A percentile compares a stretch with the other conserved stretches of the same genome.
These are phyloP conservation scores for Acromyrmex charruanus DNA, from an alignment of 1,140 invertebrate genomes.

Conservation along the genomic window DNA sequence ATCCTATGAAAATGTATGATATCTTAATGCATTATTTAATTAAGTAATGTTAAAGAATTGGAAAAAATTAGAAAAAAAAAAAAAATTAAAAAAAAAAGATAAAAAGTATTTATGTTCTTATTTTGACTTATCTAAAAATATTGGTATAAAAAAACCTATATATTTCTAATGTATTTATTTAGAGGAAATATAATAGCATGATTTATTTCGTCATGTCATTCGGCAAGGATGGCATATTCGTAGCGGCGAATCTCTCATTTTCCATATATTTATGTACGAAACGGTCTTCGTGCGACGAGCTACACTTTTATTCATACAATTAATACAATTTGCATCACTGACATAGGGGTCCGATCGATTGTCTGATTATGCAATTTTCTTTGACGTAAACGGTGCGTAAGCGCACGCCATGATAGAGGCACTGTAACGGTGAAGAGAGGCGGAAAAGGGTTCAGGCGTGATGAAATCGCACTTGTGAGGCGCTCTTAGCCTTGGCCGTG, in stretches of 20 bases:
- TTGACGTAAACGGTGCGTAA: slow-evolving; percentile 1
- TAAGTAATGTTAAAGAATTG: background rate
- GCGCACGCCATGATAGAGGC: background rate
- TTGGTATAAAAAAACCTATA: background rate
- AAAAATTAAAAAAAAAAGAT: background rate
- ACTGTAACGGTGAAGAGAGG: background rate
- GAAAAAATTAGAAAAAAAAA: background rate
- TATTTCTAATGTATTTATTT: slow-evolving; percentile 19
- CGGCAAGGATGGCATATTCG: background rate
- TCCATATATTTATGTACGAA: background rate
- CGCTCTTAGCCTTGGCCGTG: slow-evolving; percentile 78
- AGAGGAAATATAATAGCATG: background rate
- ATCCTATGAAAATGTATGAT: background rate
- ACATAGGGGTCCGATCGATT: slow-evolving; percentile 31
- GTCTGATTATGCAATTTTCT: slow-evolving; percentile 34
- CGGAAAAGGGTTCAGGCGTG: slow-evolving; percentile 41
- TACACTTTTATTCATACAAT: slow-evolving; percentile 29
- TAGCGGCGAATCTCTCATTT: background rate
- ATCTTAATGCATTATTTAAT: slow-evolving; percentile 8
- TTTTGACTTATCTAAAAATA: background rate
- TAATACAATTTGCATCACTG: slow-evolving; percentile 39
- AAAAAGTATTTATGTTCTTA: background rate
- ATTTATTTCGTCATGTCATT: background rate
- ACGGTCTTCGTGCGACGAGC: no score
- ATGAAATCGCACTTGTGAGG: slow-evolving; percentile 74